These are phyloP conservation scores for Dendroctonus valens DNA, from an alignment of 1,140 invertebrate genomes.

Conservation along the genomic window DNA sequence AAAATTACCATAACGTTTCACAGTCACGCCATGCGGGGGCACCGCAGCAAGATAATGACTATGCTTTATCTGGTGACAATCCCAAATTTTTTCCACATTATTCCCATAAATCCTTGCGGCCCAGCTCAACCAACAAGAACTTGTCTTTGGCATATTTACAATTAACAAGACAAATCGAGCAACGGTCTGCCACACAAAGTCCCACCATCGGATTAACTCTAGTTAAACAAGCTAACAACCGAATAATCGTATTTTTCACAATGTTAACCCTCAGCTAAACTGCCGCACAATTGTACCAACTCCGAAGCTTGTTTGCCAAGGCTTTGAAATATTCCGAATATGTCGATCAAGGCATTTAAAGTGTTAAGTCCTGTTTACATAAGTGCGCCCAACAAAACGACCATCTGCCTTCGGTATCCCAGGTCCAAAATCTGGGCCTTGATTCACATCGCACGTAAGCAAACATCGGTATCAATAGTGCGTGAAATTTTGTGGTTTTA, in stretches of 20 bases:
- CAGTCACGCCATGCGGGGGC: constrained; percentile 24
- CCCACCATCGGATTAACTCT: constrained; percentile 10
- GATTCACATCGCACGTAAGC: constrained; percentile 19
- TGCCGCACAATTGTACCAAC: constrained; percentile 16
- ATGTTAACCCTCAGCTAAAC: constrained; percentile 21
- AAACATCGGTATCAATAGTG: constrained; percentile 10
- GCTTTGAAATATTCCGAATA: constrained; percentile 25
- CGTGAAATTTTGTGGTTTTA: constrained; percentile 20
- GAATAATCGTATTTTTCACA: constrained; percentile 24
- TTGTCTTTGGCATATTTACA: constrained; percentile 13
- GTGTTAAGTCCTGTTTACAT: constrained; percentile 25
- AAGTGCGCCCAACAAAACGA: constrained; percentile 18
- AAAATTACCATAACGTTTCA: constrained; percentile 28
- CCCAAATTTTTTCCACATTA: not conserved
- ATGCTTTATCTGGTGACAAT: not conserved
- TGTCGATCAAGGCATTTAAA: constrained; percentile 19
- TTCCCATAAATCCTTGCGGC: no score
- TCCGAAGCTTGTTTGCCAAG: constrained; percentile 17
- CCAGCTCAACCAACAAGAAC: not conserved
- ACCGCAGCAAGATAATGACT: not conserved
- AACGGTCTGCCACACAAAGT: constrained; percentile 2
- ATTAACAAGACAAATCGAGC: constrained; percentile 6
- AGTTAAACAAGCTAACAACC: constrained; percentile 28
- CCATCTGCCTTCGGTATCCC: constrained; percentile 13
- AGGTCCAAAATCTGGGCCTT: constrained; percentile 15